Conservation (phyloP, 2,113 vertebrate species). For the Etheostoma spectabile region DNA sequence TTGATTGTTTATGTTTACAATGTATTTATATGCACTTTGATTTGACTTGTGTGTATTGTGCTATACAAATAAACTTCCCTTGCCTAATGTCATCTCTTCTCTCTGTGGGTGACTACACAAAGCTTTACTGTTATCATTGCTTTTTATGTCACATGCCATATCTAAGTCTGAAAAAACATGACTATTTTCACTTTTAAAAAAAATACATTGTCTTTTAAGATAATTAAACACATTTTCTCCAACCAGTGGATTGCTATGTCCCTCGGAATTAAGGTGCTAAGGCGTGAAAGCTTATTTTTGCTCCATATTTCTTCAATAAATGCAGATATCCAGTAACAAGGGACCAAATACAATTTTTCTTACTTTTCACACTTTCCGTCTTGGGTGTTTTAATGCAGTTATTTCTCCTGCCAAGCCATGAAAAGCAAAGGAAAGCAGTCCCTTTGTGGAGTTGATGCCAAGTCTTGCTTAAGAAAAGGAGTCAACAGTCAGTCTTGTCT, state of each 20-base stretch:
- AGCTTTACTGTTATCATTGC: not conserved
- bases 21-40: no score
- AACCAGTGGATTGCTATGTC: not conserved
- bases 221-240: constrained; percentile 18
- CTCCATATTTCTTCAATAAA: constrained; percentile 27
- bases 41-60: no score
- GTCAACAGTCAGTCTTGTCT: constrained; percentile 57
- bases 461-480: constrained; percentile 45
- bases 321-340: constrained; percentile 3
- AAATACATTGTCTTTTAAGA: not conserved
- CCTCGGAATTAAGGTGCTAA: constrained; percentile 18
- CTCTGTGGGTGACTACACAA: not conserved
- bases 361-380: constrained; percentile 41
- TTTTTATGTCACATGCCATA: not conserved
- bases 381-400: constrained; percentile 21
- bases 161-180: not conserved
- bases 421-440: constrained; percentile 18
- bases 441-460: constrained; percentile 28
- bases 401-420: constrained; percentile 29
- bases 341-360: constrained; percentile 20
- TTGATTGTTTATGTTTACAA: no score
- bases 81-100: not conserved
- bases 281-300: constrained; percentile 42
- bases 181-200: not conserved
- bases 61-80: no score